Evolutionary conservation across 2,113 vertebrate species (phyloP), one percentile per base, ranked within the genome.

Genomic region (Atlantisia rogersi): DNA sequence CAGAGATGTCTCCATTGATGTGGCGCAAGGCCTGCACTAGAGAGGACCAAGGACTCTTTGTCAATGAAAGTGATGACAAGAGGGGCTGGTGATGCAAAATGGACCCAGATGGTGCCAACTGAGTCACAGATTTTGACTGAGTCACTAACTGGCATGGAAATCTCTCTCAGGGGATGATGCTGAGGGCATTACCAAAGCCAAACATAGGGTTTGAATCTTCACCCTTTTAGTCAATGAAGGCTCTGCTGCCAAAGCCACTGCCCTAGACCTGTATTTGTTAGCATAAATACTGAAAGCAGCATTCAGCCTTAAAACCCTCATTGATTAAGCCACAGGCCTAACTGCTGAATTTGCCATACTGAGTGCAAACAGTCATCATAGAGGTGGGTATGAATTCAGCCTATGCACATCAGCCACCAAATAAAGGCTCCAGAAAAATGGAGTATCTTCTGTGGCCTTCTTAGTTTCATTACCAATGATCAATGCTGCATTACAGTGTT

Each of bases 51-150:
- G 58, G 39, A 60, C 76, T 92, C 67, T 48, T 52, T 89, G 69
- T 53, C 73, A 75, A 59, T 22, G 73, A 67, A 86, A 78, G 75
- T 12, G 19, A 80, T 84, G 92, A 88, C 88, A 91, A 82, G 50
- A 90, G 77, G 44, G 80, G 40, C 53, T 91, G 77, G 77, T 80
- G 83, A 78, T 84, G 73, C 53, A 95, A 88, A 97, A 96, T 9
- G 62, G 58, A 53, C 42, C 58, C 83, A 71, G 82, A 88, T 44
- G 53, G 76, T 96, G 82, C 90, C 80, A 81, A 65, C 53, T 70
- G 81, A 94, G 70, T 86, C 88, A 85, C 76, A 62, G 40, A 82
- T 78, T 93, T 88, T 91, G 60, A 62, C 79, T 85, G 75, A 88
- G 78, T 58, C 88, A 79, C 25, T 87, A 74, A 83, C 4, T 85